These are phyloP conservation scores for Oreochromis spilurus DNA, from an alignment of 2,113 vertebrate genomes.

Conservation along the genomic window DNA sequence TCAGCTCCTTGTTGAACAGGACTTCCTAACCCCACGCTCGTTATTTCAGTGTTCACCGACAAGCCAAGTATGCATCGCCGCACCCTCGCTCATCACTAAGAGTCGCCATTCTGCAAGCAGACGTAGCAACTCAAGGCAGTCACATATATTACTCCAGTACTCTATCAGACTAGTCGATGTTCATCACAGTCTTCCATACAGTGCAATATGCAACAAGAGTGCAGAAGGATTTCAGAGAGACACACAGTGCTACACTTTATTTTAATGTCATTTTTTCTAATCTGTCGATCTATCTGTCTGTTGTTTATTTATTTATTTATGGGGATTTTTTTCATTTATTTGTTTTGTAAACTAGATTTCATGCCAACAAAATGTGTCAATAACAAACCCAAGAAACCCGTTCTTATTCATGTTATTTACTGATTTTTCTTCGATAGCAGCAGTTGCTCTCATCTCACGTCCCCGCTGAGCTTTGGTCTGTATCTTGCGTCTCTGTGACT, in stretches of 20 bases:
- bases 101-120: conserved; percentile 39
- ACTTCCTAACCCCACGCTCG: conserved; percentile 20
- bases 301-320: conserved; percentile 15
- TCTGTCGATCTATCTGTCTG: neutral
- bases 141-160: conserved; percentile 46
- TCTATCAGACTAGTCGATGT: conserved; percentile 43
- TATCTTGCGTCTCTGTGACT: neutral
- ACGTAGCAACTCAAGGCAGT: conserved; percentile 48
- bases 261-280: neutral
- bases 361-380: conserved; percentile 1
- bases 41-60: conserved; percentile 48
- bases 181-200: conserved; percentile 72
- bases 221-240: conserved; percentile 51
- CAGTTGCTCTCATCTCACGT: neutral
- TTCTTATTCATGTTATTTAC: neutral
- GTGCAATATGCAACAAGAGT: conserved; percentile 70
- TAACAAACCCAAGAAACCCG: neutral
- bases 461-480: neutral
- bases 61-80: conserved; percentile 60
- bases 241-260: conserved; percentile 17
- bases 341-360: conserved; percentile 2
- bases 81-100: conserved; percentile 30
- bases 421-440: neutral
- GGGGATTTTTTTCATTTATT: neutral
- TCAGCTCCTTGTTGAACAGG: conserved; percentile 31